phyloP scores from a whole-genome alignment of 2,888 invertebrate species.

The Eupsilia transversa region DNA sequence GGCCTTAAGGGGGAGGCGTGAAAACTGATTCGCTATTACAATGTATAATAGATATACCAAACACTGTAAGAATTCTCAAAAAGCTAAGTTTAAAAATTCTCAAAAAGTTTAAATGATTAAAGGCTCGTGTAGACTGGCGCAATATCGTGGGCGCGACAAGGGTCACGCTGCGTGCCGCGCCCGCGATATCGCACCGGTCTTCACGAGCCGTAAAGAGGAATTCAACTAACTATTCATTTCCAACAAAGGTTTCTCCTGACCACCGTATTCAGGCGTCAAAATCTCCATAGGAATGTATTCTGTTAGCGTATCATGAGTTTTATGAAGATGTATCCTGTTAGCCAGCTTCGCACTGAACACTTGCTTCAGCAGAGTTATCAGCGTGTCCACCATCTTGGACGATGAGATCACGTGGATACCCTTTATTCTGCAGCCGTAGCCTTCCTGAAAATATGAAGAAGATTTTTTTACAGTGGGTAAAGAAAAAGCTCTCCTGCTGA shows the following conservation, averaged over 20 bases:
- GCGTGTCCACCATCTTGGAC: conserved; percentile 79
- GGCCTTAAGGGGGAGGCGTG: no score
- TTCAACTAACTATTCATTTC: conserved; percentile 56
- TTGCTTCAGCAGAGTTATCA: conserved; percentile 79
- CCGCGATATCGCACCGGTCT: no score
- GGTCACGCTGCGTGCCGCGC: no score
- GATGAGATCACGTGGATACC: conserved; percentile 81
- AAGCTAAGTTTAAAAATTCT: no score
- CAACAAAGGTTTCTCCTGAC: conserved; percentile 49
- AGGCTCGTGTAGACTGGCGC: no score
- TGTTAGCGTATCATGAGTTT: conserved; percentile 38
- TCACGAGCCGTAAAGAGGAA: no score
- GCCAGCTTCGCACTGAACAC: conserved; percentile 72
- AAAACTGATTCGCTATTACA: no score
- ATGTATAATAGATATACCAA: no score
- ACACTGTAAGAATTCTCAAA: no score
- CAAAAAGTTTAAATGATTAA: no score
- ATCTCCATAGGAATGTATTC: conserved; percentile 49
- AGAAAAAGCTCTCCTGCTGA: neutral
- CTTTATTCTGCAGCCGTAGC: conserved; percentile 78
- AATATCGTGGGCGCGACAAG: no score
- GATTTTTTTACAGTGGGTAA: neutral
- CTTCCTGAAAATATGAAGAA: conserved; percentile 68
- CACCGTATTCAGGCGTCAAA: conserved; percentile 59
- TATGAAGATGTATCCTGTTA: conserved; percentile 57